Conservation (phyloP, 2,797 vertebrate species). For the Cygnus olor region DNA sequence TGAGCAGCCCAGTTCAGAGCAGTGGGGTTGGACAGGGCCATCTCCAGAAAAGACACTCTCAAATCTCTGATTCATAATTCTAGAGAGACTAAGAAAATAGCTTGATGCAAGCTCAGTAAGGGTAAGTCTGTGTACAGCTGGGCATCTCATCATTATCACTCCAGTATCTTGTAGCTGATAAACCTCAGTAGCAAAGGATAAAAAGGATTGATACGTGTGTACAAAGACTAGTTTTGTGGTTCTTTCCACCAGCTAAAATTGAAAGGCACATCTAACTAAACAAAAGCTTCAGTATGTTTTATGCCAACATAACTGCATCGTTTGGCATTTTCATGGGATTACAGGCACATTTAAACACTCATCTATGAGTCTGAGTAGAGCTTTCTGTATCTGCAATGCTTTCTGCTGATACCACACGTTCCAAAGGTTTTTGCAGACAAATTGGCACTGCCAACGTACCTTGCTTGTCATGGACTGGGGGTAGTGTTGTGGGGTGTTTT, state of each 20-base stretch:
- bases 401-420: rapidly evolving
- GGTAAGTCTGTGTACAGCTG: background rate
- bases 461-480: background rate
- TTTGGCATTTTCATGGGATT: background rate
- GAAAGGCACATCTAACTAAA: background rate
- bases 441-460: background rate
- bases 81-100: background rate
- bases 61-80: background rate
- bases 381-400: background rate
- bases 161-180: background rate
- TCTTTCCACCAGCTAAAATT: background rate
- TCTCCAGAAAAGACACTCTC: background rate
- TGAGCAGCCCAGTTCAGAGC: background rate
- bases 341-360: background rate
- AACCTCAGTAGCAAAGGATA: background rate
- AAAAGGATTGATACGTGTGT: rapidly evolving
- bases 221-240: rapidly evolving
- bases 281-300: background rate
- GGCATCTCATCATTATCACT: background rate
- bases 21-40: background rate
- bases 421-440: background rate
- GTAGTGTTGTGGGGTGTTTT: background rate
- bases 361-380: background rate
- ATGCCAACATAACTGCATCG: background rate
- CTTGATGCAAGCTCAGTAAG: background rate